phyloP scores from a whole-genome alignment of 2,888 invertebrate genomes.

The Ophion obscuratus region DNA sequence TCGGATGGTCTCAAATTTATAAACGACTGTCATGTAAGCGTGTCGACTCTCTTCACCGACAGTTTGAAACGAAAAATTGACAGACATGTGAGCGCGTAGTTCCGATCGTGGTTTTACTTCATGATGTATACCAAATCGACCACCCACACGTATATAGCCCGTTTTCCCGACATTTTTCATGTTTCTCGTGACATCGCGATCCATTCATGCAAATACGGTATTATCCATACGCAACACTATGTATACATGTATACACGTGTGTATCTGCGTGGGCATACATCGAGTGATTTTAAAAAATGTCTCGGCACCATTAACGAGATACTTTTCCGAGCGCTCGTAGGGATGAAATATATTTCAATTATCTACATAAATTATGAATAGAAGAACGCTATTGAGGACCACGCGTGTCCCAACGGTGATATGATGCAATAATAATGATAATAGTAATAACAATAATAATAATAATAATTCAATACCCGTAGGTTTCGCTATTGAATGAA shows the following conservation, averaged over 20 bases:
- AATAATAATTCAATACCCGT: slow-evolving; percentile 48
- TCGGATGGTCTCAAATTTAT: neutral
- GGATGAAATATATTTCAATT: slow-evolving; percentile 55
- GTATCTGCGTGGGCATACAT: neutral
- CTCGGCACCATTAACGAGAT: slow-evolving; percentile 54
- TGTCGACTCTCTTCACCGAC: too few relatives aligned
- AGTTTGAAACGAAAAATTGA: neutral
- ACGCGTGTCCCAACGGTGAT: slow-evolving; percentile 23
- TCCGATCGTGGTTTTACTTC: too few relatives aligned
- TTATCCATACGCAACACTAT: neutral
- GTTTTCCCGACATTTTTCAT: too few relatives aligned
- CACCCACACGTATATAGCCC: too few relatives aligned
- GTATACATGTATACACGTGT: neutral
- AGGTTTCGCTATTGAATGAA: slow-evolving; percentile 50
- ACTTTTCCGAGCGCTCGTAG: slow-evolving; percentile 41
- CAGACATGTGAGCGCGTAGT: neutral
- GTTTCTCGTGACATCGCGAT: neutral
- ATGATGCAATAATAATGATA: slow-evolving; percentile 32
- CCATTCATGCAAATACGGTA: neutral
- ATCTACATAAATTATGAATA: slow-evolving; percentile 61
- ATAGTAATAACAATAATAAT: slow-evolving; percentile 20
- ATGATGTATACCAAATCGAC: too few relatives aligned
- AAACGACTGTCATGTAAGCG: neutral
- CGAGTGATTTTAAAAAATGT: slow-evolving; percentile 5
- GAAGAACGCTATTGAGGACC: slow-evolving; percentile 35